Evolutionary conservation across 2,888 invertebrate genomes (phyloP), one percentile per base, ranked within the genome.

Genomic region (Melanchra persicariae): DNA sequence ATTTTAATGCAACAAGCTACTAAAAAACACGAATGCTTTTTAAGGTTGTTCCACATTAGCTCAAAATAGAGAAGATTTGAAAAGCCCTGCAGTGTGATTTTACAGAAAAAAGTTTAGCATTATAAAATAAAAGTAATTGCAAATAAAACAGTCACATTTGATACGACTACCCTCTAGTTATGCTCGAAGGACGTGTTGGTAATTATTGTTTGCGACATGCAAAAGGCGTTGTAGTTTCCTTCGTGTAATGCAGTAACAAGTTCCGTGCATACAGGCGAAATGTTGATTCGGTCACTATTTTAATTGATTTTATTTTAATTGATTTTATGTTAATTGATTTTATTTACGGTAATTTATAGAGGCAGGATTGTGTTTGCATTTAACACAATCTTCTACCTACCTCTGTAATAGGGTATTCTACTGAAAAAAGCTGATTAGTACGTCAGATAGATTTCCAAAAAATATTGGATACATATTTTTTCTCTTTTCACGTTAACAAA

Each of bases 161-260:
- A 63, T 51, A 30, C 17, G 12, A n/a, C 22, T n/a, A n/a, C 40
- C 45, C 43, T 1, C 45, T 24, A 61, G 47, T 34, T 66, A 26
- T 45, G n/a, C 10, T 43, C 37, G 22, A n/a, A n/a, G 19, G 15
- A 69, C 64, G 60, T 75, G 61, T 30, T 47, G 22, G 64, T 74
- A 79, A 83, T 84, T 85, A 82, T 82, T 85, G 86, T 81, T 87
- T 77, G 85, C 78, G 74, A 90, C 91, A 91, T 80, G 91, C 83
- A 86, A 90, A 89, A 88, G 91, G 89, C 89, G 89, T 88, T 77
- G 61, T 77, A 75, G 62, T 71, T 80, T 79, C 74, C 81, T 66
- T 69, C 51, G n/a, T 26, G 63, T 70, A 60, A 55, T 74, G 51
- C 54, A 55, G 43, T 64, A 19, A 30, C 68, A 74, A 70, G 59